A percentile compares a stretch with the other conserved stretches of the same genome.
Conservation (phyloP, 2,888 invertebrate species). For the Liopterus haemorrhoidalis region DNA sequence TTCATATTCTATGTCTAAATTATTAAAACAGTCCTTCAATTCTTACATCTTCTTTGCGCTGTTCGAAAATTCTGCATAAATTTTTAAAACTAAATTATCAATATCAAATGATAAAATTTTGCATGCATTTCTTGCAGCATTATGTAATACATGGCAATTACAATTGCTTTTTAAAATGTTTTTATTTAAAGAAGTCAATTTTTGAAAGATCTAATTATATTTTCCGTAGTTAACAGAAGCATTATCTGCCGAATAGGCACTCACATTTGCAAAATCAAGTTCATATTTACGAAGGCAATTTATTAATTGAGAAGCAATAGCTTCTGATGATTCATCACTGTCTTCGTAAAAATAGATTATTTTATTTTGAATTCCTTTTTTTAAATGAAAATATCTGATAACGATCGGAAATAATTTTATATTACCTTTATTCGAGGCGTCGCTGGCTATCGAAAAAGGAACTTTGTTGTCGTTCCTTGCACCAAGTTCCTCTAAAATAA, state of each 20-base stretch:
- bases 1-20: conserved; percentile 26
- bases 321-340: conserved; percentile 1
- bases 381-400: conserved; percentile 18
- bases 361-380: conserved; percentile 6
- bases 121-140: conserved; percentile 26
- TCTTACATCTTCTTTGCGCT: conserved; percentile 25
- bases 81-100: conserved; percentile 32
- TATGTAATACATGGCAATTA: conserved; percentile 29
- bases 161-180: conserved; percentile 27
- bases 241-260: conserved; percentile 23
- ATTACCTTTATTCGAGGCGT: conserved; percentile 16
- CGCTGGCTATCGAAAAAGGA: conserved; percentile 14
- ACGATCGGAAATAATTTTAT: conserved; percentile 14
- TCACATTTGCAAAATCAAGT: conserved; percentile 2
- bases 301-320: neutral
- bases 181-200: conserved; percentile 15
- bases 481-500: too few relatives aligned
- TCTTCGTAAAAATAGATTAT: conserved; percentile 5
- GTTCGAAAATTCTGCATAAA: conserved; percentile 29
- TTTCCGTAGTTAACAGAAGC: conserved; percentile 25
- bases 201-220: conserved; percentile 25
- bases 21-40: conserved; percentile 29
- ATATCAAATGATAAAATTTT: conserved; percentile 28
- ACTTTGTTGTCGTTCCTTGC: conserved; percentile 6
- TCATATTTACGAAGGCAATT: neutral